Conservation (phyloP, 2,888 invertebrate species). For the Drosophila quinaria region DNA sequence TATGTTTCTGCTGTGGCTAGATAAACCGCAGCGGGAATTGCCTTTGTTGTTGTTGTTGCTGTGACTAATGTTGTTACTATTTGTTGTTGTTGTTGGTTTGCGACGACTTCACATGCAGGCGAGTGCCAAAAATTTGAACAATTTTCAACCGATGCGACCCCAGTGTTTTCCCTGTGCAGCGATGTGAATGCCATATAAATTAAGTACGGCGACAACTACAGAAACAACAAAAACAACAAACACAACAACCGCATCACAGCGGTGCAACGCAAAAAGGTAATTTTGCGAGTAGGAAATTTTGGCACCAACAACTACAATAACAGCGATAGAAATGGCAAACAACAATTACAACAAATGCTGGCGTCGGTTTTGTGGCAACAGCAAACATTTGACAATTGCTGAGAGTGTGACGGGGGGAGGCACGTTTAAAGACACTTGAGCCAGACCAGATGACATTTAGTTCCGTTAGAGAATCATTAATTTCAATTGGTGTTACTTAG, state of each 20-base stretch:
- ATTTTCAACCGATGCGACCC: slow-evolving; percentile 51
- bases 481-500: not conserved
- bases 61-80: slow-evolving; percentile 26
- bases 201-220: slow-evolving; percentile 69
- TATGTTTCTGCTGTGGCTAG: slow-evolving; percentile 50
- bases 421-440: slow-evolving; percentile 8
- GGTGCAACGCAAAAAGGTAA: slow-evolving; percentile 77
- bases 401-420: not conserved
- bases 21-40: slow-evolving; percentile 66
- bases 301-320: slow-evolving; percentile 13
- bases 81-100: slow-evolving; percentile 26
- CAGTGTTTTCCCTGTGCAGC: slow-evolving; percentile 52
- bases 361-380: slow-evolving; percentile 41
- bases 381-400: slow-evolving; percentile 51
- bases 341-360: slow-evolving; percentile 45
- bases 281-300: slow-evolving; percentile 69
- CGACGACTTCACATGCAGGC: slow-evolving; percentile 49
- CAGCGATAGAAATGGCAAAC: slow-evolving; percentile 9
- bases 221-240: slow-evolving; percentile 22
- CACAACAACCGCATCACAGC: slow-evolving; percentile 70
- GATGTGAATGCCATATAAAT: slow-evolving; percentile 75
- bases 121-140: slow-evolving; percentile 77
- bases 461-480: not conserved
- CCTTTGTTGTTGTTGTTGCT: slow-evolving; percentile 51
- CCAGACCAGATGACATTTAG: not conserved